Conservation (phyloP, 2,888 invertebrate species). For the Melanargia galathea region DNA sequence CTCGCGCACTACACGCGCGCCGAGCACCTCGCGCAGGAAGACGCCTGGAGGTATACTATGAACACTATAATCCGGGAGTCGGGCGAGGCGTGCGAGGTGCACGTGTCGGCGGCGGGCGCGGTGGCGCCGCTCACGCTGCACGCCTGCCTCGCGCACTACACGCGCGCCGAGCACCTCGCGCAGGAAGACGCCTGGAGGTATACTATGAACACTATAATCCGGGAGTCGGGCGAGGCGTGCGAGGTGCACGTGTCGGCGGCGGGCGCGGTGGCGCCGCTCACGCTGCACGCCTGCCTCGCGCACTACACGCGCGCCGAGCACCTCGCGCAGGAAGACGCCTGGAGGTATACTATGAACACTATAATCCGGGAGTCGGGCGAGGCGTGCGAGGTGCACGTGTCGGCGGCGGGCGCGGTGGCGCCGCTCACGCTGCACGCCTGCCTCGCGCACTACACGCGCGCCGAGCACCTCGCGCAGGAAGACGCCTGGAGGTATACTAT, state of each 20-base stretch:
- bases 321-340: conserved; percentile 95
- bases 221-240: conserved; percentile 79
- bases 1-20: conserved; percentile 94
- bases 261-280: conserved; percentile 84
- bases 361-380: conserved; percentile 71
- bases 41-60: conserved; percentile 96
- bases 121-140: conserved; percentile 91
- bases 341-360: too few relatives aligned
- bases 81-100: conserved; percentile 87
- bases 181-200: conserved; percentile 96
- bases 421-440: conserved; percentile 96
- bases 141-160: conserved; percentile 95
- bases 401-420: conserved; percentile 76
- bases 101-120: conserved; percentile 82
- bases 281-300: conserved; percentile 96
- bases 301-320: conserved; percentile 94
- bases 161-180: conserved; percentile 92
- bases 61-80: too few relatives aligned
- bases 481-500: conserved; percentile 97
- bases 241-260: conserved; percentile 89
- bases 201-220: too few relatives aligned
- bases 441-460: conserved; percentile 93
- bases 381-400: conserved; percentile 90
- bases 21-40: conserved; percentile 93
- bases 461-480: conserved; percentile 93